Conservation (phyloP, 2,888 invertebrate species). For the Andrena camellia region DNA sequence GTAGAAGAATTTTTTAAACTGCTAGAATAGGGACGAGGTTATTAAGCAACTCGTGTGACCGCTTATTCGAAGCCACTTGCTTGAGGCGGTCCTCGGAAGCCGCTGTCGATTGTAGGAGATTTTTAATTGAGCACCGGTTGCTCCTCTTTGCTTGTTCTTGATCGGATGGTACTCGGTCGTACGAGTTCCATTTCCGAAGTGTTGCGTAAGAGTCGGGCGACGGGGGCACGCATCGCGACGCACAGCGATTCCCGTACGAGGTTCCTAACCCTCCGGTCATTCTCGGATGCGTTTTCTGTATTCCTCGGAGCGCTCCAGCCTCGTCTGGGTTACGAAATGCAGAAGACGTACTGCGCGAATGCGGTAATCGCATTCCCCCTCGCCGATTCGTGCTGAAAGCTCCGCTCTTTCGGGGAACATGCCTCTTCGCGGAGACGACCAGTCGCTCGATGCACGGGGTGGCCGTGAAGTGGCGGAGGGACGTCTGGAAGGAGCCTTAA, state of each 20-base stretch:
- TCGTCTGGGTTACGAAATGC: constrained; percentile 75
- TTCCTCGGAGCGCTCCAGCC: constrained; percentile 70
- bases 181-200: constrained; percentile 67
- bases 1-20: no score
- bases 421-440: constrained; percentile 39
- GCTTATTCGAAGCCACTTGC: no score
- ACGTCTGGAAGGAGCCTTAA: background rate
- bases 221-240: constrained; percentile 51
- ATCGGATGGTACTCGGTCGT: constrained; percentile 40
- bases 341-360: constrained; percentile 68
- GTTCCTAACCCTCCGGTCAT: constrained; percentile 65
- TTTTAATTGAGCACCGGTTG: background rate
- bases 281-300: constrained; percentile 67
- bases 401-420: constrained; percentile 54
- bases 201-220: constrained; percentile 63
- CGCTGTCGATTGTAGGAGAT: background rate
- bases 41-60: no score
- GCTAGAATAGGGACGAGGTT: no score
- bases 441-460: constrained; percentile 38
- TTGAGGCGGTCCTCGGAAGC: no score
- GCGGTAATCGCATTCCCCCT: constrained; percentile 72
- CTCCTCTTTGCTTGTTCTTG: background rate
- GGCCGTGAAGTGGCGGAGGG: constrained; percentile 12
- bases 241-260: constrained; percentile 58
- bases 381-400: constrained; percentile 60